Evolutionary conservation across 2,797 vertebrate species (phyloP).

Genomic region (Oophaga sylvatica): DNA sequence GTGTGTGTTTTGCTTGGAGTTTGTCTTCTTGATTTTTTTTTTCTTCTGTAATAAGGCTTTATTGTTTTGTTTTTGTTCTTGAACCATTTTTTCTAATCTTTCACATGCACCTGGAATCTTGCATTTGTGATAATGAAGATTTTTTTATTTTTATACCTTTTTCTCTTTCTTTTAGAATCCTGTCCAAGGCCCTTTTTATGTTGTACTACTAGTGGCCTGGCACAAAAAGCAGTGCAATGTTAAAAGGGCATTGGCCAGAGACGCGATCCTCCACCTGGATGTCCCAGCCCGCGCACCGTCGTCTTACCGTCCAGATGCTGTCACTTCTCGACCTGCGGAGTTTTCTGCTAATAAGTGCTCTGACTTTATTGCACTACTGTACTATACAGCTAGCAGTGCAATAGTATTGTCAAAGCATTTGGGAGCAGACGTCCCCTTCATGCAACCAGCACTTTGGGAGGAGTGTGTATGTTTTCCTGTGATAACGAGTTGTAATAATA

Average conservation of each 20-base stretch:
- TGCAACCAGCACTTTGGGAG: neutral
- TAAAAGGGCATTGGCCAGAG: conserved; percentile 86
- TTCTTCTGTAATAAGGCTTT: too few relatives aligned
- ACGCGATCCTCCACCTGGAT: conserved; percentile 63
- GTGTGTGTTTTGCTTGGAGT: too few relatives aligned
- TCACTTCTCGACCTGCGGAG: neutral
- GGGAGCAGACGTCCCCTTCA: conserved; percentile 76
- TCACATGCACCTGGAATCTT: neutral
- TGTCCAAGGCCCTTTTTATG: conserved; percentile 84
- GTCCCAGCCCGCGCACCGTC: neutral
- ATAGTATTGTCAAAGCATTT: conserved; percentile 99
- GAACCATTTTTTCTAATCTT: too few relatives aligned
- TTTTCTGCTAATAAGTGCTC: conserved; percentile 87
- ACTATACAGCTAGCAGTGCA: conserved; percentile 96
- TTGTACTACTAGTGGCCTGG: conserved; percentile 81
- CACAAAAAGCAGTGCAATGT: conserved; percentile 85
- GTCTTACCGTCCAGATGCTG: neutral
- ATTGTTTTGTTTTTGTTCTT: too few relatives aligned
- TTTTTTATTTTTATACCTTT: neutral
- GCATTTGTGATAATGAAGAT: neutral
- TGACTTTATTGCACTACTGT: conserved; percentile 99
- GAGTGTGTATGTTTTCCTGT: neutral
- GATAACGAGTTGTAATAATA: neutral
- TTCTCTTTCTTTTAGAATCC: conserved; percentile 63
- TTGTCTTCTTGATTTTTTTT: too few relatives aligned